Base-by-base conservation (phyloP, 2,113 vertebrate genomes). In the Electrona antarctica region DNA sequence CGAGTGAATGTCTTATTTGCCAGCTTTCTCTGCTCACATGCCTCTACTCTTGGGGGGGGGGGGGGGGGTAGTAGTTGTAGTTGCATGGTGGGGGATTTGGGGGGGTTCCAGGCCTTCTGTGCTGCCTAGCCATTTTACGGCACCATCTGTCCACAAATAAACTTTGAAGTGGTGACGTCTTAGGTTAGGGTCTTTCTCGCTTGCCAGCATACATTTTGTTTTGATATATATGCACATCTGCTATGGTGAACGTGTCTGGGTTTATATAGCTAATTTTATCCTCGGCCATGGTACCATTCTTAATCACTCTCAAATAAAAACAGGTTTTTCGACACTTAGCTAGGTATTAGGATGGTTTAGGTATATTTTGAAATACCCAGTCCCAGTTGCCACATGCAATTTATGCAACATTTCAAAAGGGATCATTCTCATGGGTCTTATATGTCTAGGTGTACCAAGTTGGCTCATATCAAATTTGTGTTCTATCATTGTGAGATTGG, bases 71-170 rank as follows among this genome's bases (percentile, higher is more conserved):
- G 70, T 77, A 76, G 74, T 77, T 62, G 74, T n/a, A 45, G 58
- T 7, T 33, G 46, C 3, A 14, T 0, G 67, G 12, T 7, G 45
- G 13, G 58, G 41, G 2, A 13, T 57, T 8, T 15, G 46, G 4
- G 47, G 55, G 74, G 69, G 67, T 71, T 67, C 46, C 15, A 1
- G 81, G 80, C 85, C 86, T 80, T 89, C 84, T 89, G 89, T 87
- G 78, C 79, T 68, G 85, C 89, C 80, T 80, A 74, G 88, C 89
- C 82, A 90, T 88, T 92, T 91, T 87, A 88, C 83, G 82, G 83
- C 72, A 78, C 90, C 90, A 92, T 90, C 88, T 92, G 90, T 88
- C 89, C 76, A 73, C 69, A 68, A 79, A 86, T 78, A 85, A 92
- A 85, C 85, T 57, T 64, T 90, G 86, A 77, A 90, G 85, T 83